A percentile compares a stretch with the other conserved stretches of the same genome.
phyloP scores from a whole-genome alignment of 2,113 vertebrate genomes.

The Madoqua kirkii region DNA sequence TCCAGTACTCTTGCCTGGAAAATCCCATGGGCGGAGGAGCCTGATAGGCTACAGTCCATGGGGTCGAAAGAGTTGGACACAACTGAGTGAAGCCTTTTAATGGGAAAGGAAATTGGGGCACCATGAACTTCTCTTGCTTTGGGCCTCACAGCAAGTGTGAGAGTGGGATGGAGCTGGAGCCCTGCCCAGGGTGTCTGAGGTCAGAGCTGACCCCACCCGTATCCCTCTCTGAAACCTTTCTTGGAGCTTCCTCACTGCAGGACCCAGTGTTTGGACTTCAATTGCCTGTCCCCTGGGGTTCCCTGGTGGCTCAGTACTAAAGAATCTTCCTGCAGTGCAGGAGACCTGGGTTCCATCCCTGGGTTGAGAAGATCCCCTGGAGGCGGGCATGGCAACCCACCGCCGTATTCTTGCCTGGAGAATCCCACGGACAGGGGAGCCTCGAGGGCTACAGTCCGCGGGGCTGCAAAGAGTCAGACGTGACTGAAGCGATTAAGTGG shows the following conservation, averaged over 20 bases:
- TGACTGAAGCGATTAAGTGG: neutral
- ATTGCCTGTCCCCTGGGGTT: neutral
- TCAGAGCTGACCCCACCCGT: neutral
- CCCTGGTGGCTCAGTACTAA: neutral
- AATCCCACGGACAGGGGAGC: neutral
- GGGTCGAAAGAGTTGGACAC: accelerated
- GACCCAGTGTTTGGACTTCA: neutral
- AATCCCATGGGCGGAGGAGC: no score
- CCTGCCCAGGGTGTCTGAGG: neutral
- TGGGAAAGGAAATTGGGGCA: neutral
- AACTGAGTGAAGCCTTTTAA: no score
- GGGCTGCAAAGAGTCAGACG: neutral
- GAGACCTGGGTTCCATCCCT: neutral
- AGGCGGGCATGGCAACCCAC: neutral
- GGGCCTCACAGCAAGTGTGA: neutral
- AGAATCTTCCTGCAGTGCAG: neutral
- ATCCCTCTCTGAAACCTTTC: neutral
- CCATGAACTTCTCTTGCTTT: no score
- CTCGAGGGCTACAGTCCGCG: accelerated
- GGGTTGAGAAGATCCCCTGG: neutral
- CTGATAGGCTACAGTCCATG: no score
- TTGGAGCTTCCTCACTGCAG: neutral
- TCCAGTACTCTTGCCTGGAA: no score
- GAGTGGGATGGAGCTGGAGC: neutral
- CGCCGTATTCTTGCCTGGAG: neutral